Percentiles rank a stretch among this genome's conserved stretches.
phyloP scores from a whole-genome alignment of 2,797 vertebrate genomes.

The Poecilia velifera region DNA sequence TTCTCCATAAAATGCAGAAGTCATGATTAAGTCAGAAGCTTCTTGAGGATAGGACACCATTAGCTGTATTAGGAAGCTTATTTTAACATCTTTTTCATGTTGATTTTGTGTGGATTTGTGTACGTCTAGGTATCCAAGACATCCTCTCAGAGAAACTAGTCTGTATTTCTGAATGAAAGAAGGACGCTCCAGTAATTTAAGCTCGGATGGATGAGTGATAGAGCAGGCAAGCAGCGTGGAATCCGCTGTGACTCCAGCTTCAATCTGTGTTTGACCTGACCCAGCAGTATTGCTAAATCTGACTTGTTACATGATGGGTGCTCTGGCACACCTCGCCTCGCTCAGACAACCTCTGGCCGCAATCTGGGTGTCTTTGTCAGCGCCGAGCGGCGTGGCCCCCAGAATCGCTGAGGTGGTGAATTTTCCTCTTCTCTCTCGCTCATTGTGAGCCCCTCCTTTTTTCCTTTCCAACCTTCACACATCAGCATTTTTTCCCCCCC shows the following conservation, averaged over 20 bases:
- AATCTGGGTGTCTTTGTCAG: slow-evolving; percentile 77
- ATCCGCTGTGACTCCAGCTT: slow-evolving; percentile 60
- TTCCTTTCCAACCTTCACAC: slow-evolving; percentile 58
- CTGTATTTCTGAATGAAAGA: slow-evolving; percentile 41
- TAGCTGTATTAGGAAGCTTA: background rate
- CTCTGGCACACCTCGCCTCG: slow-evolving; percentile 66
- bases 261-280: slow-evolving; percentile 76
- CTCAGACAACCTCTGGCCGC: slow-evolving; percentile 71
- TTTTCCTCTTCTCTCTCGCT: slow-evolving; percentile 68
- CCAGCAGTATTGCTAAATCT: slow-evolving; percentile 78
- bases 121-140: slow-evolving; percentile 19
- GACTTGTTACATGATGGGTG: slow-evolving; percentile 74
- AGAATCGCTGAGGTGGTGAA: slow-evolving; percentile 78
- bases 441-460: slow-evolving; percentile 56
- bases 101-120: slow-evolving; percentile 41
- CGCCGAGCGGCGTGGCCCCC: slow-evolving; percentile 51
- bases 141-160: slow-evolving; percentile 6
- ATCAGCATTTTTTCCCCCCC: slow-evolving; percentile 74
- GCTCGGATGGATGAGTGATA: slow-evolving; percentile 64
- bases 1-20: background rate
- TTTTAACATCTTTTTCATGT: slow-evolving; percentile 27
- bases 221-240: slow-evolving; percentile 38
- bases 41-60: background rate
- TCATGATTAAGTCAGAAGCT: background rate
- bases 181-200: slow-evolving; percentile 54